These are phyloP conservation scores for Trachelus iudaicus DNA, from an alignment of 2,888 invertebrate species.

Conservation along the genomic window DNA sequence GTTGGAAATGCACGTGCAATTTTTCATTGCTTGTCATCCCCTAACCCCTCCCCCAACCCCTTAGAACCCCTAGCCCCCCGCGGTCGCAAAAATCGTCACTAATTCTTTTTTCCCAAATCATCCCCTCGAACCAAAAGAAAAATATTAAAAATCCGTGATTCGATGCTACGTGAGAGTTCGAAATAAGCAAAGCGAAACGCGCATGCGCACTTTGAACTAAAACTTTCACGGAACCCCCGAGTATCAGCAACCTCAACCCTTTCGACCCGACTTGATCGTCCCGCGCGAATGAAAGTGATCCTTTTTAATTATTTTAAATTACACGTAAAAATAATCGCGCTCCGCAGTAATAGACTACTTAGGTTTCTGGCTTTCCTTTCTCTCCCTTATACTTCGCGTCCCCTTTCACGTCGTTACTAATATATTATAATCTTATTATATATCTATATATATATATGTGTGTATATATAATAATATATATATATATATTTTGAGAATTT, in stretches of 20 bases:
- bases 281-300: too few species aligned
- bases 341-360: slow-evolving; percentile 33
- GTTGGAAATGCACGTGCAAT: too few species aligned
- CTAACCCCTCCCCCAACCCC: too few species aligned
- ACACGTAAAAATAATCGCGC: slow-evolving; percentile 40
- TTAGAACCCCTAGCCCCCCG: too few species aligned
- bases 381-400: slow-evolving; percentile 16
- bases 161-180: too few species aligned
- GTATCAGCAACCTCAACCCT: slow-evolving; percentile 41
- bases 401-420: slow-evolving; percentile 22
- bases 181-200: too few species aligned
- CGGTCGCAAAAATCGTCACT: too few species aligned
- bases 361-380: slow-evolving; percentile 19
- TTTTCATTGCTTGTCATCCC: too few species aligned
- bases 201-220: too few species aligned
- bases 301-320: slow-evolving; percentile 14
- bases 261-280: neutral
- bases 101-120: too few species aligned
- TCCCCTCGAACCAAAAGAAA: too few species aligned
- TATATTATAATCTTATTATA: slow-evolving; percentile 37
- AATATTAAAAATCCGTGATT: too few species aligned
- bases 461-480: slow-evolving; percentile 36
- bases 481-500: slow-evolving; percentile 48
- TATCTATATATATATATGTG: slow-evolving; percentile 17
- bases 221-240: slow-evolving; percentile 12